Evolutionary conservation across 2,888 invertebrate genomes (phyloP).

Genomic region (Athetis lepigone): DNA sequence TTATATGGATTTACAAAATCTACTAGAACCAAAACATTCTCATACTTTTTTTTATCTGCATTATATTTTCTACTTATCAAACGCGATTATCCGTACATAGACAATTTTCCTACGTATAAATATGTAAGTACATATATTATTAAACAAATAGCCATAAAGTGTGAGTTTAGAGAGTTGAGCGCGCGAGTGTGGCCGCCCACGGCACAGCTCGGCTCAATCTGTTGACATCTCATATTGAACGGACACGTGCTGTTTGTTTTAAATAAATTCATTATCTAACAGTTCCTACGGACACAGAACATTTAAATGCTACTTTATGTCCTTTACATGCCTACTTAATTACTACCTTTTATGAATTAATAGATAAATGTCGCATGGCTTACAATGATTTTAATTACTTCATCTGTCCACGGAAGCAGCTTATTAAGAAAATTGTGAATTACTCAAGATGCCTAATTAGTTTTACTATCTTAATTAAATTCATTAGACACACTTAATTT

Average conservation of each 20-base stretch:
- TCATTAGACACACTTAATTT: constrained; percentile 20
- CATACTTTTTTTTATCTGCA: not conserved
- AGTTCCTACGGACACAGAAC: constrained; percentile 50
- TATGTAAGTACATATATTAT: not conserved
- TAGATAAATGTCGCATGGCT: constrained; percentile 23
- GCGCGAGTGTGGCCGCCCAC: constrained; percentile 76
- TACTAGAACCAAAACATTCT: not conserved
- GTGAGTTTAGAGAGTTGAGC: constrained; percentile 51
- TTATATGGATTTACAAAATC: not conserved
- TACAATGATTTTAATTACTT: constrained; percentile 40
- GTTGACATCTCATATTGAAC: constrained; percentile 83
- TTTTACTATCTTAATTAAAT: constrained; percentile 28
- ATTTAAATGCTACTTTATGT: constrained; percentile 50
- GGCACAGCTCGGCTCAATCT: constrained; percentile 72
- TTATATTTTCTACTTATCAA: not conserved
- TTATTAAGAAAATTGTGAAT: constrained; percentile 26
- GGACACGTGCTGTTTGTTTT: constrained; percentile 82
- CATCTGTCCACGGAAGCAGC: constrained; percentile 9
- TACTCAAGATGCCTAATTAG: constrained; percentile 25
- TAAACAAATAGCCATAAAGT: constrained; percentile 18
- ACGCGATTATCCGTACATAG: not conserved
- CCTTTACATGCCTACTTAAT: constrained; percentile 46
- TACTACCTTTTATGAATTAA: constrained; percentile 36
- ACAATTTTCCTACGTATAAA: not conserved
- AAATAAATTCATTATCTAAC: constrained; percentile 70